Evolutionary conservation across 2,888 invertebrate genomes (phyloP).

Genomic region (Caenorhabditis panamensis): DNA sequence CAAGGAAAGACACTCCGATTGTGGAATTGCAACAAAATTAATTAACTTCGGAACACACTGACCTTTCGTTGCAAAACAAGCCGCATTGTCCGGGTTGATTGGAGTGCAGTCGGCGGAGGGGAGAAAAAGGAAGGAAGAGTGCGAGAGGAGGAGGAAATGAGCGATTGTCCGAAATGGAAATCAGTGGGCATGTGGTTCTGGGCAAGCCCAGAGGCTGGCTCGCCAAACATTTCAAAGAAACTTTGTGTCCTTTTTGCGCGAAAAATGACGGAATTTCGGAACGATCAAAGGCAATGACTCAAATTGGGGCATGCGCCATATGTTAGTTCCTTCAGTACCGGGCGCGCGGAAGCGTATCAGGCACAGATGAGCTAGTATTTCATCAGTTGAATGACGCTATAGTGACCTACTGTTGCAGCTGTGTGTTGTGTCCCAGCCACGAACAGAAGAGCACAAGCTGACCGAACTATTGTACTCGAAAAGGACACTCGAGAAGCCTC

Average conservation of each 20-base stretch:
- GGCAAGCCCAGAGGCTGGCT: constrained; percentile 23
- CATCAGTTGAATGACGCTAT: background rate
- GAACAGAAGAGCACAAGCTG: constrained; percentile 14
- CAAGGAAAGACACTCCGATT: background rate
- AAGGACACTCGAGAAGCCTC: constrained; percentile 36
- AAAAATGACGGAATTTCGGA: constrained; percentile 24
- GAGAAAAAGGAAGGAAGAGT: constrained; percentile 19
- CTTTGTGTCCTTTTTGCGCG: constrained; percentile 28
- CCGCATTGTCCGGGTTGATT: constrained; percentile 25
- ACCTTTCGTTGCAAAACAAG: constrained; percentile 40
- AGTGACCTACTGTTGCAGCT: constrained; percentile 1
- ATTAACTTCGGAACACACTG: constrained; percentile 46
- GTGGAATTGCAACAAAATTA: constrained; percentile 39
- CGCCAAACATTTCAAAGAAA: constrained; percentile 32
- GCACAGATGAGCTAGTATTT: background rate
- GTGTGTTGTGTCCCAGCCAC: constrained; percentile 5
- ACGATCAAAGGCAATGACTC: constrained; percentile 17
- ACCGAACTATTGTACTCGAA: constrained; percentile 38
- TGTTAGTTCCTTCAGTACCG: no score
- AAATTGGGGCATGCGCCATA: no score
- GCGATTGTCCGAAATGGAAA: constrained; percentile 51
- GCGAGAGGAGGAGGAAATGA: constrained; percentile 45
- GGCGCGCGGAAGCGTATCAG: no score
- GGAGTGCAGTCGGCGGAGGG: constrained; percentile 35
- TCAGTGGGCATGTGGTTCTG: constrained; percentile 41